phyloP scores from a whole-genome alignment of 2,113 vertebrate genomes.

The Leucopsar rothschildi region DNA sequence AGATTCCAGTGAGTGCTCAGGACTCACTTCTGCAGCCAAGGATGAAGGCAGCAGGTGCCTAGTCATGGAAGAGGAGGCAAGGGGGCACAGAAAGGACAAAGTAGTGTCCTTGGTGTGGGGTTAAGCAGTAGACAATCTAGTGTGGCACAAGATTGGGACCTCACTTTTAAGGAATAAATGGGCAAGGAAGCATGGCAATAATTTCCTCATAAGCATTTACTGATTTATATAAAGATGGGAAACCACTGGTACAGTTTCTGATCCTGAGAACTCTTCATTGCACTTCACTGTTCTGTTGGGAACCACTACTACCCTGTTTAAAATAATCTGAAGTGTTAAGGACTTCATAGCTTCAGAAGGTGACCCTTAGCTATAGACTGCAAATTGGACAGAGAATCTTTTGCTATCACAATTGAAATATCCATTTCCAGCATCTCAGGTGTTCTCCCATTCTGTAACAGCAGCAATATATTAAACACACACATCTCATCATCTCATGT shows the following conservation, averaged over 20 bases:
- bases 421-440: neutral
- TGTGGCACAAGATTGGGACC: fast-evolving
- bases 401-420: neutral
- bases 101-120: neutral
- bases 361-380: neutral
- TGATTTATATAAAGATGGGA: neutral
- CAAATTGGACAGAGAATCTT: neutral
- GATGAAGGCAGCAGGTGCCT: neutral
- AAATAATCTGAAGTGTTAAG: neutral
- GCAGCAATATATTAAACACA: neutral
- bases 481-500: neutral
- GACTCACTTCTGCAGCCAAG: neutral
- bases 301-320: neutral
- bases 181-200: neutral
- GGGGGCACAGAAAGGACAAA: neutral
- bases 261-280: neutral
- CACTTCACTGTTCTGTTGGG: neutral
- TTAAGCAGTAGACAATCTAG: neutral
- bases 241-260: neutral
- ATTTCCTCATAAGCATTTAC: neutral
- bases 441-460: neutral
- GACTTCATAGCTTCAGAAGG: neutral
- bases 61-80: neutral
- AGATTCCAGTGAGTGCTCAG: neutral
- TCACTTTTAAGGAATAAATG: neutral